Base-by-base conservation (phyloP, 2,888 invertebrate species). In the Cryptops parisi region DNA sequence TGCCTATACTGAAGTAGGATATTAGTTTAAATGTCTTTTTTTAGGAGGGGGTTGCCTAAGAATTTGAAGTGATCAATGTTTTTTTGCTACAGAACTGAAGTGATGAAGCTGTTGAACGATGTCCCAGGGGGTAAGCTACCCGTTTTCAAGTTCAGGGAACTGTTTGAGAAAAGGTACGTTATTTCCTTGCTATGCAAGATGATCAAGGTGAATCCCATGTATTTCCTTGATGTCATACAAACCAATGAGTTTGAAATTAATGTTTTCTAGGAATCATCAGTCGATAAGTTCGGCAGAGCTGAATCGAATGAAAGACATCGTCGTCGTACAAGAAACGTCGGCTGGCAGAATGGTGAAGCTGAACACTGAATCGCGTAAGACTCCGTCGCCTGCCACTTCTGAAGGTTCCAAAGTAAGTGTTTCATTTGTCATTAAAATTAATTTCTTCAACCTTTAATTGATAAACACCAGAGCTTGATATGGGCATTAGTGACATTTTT, bases 61-160 rank as follows among this genome's bases (percentile, higher is more conserved):
- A n/a, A n/a, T n/a, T n/a, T n/a, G n/a, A n/a, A n/a, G n/a, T n/a
- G n/a, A n/a, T 33, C 15, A 33, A 9, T 33, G 6, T 48, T 17
- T 41, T 26, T 50, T 27, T 33, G 15, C 57, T 81, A 4, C 70
- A 72, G 80, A 57, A 77, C 79, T 0, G 79, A 86, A 61, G 80
- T 86, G 1, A 74, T 84, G 1, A 78, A 81, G 54, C 71, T 88
- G 39, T 73, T 89, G 19, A 76, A 76, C 57, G 85, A 87, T 64
- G 84, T 84, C 40, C 82, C 82, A 23, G 78, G 79, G 2, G 76
- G 80, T 64, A 75, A 77, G 52, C 72, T 90, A 60, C 87, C 88
- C 0, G 71, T 90, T 0, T 80, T 87, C 61, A 81, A 84, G 63
- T 79, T 91, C 59, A 77, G 88, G 47, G 85, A 89, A 65, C 76